These are phyloP conservation scores for Tetrao urogallus DNA, from an alignment of 2,113 vertebrate genomes.

Conservation along the genomic window DNA sequence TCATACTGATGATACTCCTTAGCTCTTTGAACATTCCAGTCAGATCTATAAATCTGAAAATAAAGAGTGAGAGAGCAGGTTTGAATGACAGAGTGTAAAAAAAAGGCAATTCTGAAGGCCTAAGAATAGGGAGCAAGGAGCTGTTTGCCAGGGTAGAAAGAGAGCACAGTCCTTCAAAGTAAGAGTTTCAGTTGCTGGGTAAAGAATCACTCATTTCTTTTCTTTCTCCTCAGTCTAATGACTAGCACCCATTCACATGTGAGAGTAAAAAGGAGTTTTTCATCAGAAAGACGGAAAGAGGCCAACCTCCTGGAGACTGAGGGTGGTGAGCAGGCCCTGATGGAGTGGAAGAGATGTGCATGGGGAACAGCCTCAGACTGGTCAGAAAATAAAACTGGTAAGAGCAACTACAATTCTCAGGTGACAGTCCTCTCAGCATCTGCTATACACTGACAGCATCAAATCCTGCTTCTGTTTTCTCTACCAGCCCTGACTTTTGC, in stretches of 20 bases:
- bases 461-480: neutral
- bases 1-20: neutral
- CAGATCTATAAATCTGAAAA: neutral
- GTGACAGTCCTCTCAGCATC: neutral
- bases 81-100: neutral
- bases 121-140: accelerated
- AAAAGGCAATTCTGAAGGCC: neutral
- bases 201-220: neutral
- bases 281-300: neutral
- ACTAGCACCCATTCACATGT: neutral
- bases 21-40: neutral
- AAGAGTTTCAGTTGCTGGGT: neutral
- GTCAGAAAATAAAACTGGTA: neutral
- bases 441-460: neutral
- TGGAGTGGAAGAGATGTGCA: neutral
- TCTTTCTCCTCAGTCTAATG: neutral
- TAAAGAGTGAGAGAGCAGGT: neutral
- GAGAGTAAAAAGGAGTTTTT: neutral
- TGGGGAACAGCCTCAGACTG: neutral
- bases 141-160: neutral
- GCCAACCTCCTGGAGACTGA: neutral
- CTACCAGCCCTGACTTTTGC: neutral
- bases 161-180: neutral
- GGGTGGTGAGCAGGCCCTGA: neutral
- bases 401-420: neutral